These are phyloP conservation scores for Ridgeia piscesae DNA, from an alignment of 1,140 invertebrate species.

Conservation along the genomic window DNA sequence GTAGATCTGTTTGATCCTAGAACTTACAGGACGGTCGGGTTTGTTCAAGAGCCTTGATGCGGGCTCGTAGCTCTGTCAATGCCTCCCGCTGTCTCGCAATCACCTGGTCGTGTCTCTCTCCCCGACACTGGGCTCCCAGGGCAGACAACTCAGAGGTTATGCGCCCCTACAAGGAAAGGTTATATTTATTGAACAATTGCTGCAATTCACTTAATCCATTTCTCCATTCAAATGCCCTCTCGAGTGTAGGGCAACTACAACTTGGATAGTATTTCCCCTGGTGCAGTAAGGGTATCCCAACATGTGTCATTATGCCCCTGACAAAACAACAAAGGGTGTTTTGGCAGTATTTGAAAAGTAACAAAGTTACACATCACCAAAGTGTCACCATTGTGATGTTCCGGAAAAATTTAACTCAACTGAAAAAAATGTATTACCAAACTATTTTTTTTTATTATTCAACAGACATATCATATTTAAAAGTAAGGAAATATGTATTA, in stretches of 20 bases:
- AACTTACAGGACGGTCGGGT: constrained; percentile 25
- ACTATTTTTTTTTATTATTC: no score
- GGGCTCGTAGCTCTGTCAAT: constrained; percentile 50
- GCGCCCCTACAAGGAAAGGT: constrained; percentile 24
- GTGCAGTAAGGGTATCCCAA: not conserved
- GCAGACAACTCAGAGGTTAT: constrained; percentile 51
- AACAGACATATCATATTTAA: not conserved
- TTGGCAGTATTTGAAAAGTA: not conserved
- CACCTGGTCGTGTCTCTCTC: constrained; percentile 56
- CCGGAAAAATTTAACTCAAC: no score
- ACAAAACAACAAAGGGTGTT: not conserved
- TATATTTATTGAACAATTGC: not conserved
- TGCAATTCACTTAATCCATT: not conserved
- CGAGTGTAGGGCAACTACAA: not conserved
- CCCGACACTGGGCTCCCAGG: constrained; percentile 55
- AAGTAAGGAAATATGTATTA: no score
- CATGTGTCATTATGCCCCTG: not conserved
- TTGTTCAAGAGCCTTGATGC: constrained; percentile 51
- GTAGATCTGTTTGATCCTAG: not conserved
- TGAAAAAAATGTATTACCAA: no score
- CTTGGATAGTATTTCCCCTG: not conserved
- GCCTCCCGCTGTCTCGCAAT: constrained; percentile 56
- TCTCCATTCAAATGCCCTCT: not conserved
- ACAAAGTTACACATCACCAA: not conserved
- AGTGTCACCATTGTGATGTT: no score